Conservation (phyloP, 2,113 vertebrate species). For the cattle (Bos taurus) region DNA sequence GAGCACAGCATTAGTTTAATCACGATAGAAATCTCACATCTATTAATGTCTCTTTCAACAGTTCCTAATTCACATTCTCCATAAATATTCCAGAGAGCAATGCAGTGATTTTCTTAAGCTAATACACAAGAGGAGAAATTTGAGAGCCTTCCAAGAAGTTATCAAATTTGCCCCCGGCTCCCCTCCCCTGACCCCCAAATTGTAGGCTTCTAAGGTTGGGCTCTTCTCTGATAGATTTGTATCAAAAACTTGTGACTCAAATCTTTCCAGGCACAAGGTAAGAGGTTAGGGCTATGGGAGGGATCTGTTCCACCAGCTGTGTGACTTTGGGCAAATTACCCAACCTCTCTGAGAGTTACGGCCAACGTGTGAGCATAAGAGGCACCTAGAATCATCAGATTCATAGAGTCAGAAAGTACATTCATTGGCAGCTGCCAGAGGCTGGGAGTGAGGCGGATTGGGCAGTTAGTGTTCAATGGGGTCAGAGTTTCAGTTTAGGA, state of each 20-base stretch:
- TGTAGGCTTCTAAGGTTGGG: neutral
- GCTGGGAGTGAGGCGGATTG: neutral
- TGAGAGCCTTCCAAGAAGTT: neutral
- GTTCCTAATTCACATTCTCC: conserved; percentile 42
- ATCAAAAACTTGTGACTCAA: neutral
- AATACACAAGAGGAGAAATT: neutral
- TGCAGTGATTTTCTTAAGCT: neutral
- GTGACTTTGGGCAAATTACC: neutral
- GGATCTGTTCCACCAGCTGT: neutral
- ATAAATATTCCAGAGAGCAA: conserved; percentile 38
- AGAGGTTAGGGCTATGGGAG: fast-evolving
- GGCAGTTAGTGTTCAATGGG: neutral
- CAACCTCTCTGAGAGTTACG: neutral
- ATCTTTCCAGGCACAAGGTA: fast-evolving
- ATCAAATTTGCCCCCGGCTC: neutral
- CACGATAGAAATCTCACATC: conserved; percentile 28
- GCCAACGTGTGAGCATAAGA: neutral
- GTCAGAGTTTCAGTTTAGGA: neutral
- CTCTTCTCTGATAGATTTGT: neutral
- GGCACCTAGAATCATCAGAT: neutral
- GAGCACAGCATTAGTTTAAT: conserved; percentile 54
- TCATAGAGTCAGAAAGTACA: neutral
- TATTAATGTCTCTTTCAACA: conserved; percentile 47
- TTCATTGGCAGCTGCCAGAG: neutral
- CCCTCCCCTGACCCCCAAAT: neutral